Conservation (phyloP, 2,888 invertebrate species). For the Thelaira solivaga region DNA sequence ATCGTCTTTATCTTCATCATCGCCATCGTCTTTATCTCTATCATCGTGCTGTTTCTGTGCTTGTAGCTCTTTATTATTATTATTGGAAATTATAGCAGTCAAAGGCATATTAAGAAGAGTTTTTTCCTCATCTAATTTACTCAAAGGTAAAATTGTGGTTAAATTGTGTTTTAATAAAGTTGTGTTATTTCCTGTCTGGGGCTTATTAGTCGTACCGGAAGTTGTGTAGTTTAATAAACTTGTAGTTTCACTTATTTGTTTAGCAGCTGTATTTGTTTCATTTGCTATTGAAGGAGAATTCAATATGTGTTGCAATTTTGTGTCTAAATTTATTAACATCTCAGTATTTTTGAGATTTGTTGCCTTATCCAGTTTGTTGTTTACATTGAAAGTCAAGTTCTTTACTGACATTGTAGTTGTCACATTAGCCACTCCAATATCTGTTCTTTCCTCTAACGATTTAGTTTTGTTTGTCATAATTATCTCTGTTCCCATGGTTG, state of each 20-base stretch:
- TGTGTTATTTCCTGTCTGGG: no score
- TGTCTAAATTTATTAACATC: no score
- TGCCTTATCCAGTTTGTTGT: background rate
- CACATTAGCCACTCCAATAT: background rate
- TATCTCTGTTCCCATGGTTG: no score
- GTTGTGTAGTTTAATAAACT: background rate
- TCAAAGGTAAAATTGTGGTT: conserved; percentile 31
- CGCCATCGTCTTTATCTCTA: background rate
- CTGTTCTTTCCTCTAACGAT: background rate
- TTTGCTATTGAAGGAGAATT: background rate
- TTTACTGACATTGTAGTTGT: background rate
- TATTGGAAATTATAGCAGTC: background rate
- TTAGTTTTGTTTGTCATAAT: background rate
- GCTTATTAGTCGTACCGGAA: background rate
- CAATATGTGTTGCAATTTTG: background rate
- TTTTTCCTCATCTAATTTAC: conserved; percentile 40
- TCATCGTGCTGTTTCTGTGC: conserved; percentile 13
- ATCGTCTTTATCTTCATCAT: conserved; percentile 59
- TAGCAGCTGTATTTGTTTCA: background rate
- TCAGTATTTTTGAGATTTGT: background rate
- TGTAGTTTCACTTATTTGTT: background rate
- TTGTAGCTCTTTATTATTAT: background rate
- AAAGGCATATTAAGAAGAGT: conserved; percentile 19
- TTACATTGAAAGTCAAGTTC: background rate
- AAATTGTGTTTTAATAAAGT: background rate